These are phyloP conservation scores for Aptenodytes patagonicus DNA, from an alignment of 2,113 vertebrate species.

Conservation along the genomic window DNA sequence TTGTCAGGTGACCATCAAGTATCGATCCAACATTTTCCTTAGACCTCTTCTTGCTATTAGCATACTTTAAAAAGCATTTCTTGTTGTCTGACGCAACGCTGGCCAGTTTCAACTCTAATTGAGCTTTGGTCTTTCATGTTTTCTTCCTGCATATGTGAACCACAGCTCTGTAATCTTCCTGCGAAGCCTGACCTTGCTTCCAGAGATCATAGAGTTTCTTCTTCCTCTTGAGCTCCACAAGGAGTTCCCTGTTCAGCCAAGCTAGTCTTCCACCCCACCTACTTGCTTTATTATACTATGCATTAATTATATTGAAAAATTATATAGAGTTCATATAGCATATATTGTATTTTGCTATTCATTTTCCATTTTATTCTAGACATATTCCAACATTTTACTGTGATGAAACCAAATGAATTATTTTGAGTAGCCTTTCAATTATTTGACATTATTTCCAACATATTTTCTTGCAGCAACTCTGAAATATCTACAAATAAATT, in stretches of 20 bases:
- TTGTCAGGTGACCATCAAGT: not conserved
- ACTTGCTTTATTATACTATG: not conserved
- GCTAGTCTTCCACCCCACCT: not conserved
- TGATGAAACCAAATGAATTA: not conserved
- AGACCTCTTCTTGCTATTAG: not conserved
- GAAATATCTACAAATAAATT: not conserved
- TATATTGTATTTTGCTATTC: not conserved
- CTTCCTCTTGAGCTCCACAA: not conserved
- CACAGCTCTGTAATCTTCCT: not conserved
- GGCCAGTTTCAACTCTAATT: not conserved
- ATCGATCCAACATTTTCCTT: not conserved
- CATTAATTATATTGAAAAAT: not conserved
- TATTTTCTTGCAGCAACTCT: not conserved
- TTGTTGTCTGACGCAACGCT: not conserved
- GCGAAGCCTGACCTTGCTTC: not conserved
- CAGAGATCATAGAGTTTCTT: not conserved
- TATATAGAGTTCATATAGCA: not conserved
- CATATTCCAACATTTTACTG: not conserved
- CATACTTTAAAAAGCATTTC: not conserved
- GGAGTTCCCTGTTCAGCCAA: not conserved
- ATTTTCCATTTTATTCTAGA: not conserved
- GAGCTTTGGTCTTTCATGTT: not conserved
- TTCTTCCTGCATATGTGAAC: not conserved
- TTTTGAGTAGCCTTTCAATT: not conserved
- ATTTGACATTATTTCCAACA: not conserved